Evolutionary conservation across 2,797 vertebrate species (phyloP).

Genomic region (Argyrosomus regius): DNA sequence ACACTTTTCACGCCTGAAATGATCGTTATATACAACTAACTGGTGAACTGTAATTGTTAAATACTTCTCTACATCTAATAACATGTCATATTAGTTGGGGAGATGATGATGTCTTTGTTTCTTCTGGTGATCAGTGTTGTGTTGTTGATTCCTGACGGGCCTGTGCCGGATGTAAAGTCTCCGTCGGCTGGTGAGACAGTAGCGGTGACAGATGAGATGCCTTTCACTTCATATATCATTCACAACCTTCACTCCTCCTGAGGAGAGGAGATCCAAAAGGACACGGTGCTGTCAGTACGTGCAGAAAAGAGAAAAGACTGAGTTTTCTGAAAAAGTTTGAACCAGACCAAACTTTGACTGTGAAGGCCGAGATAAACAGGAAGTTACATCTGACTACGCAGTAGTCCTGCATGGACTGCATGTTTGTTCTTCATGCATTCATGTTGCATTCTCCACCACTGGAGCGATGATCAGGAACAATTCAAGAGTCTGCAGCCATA

Average conservation of each 20-base stretch:
- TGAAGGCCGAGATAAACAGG: background rate
- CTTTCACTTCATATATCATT: constrained; percentile 33
- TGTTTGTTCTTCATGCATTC: background rate
- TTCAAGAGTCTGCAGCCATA: too few relatives aligned
- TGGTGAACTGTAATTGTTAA: background rate
- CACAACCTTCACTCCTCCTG: background rate
- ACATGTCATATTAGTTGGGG: background rate
- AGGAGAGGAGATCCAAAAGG: background rate
- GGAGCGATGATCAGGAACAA: too few relatives aligned
- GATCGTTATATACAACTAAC: background rate
- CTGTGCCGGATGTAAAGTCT: background rate
- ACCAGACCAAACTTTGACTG: background rate
- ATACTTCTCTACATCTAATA: background rate
- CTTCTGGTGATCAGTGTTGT: background rate
- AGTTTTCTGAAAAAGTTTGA: background rate
- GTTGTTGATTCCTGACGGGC: background rate
- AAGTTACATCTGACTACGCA: background rate
- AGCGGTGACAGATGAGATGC: constrained; percentile 21
- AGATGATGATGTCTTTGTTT: background rate
- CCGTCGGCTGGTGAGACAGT: background rate
- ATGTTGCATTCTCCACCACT: background rate
- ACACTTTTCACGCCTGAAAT: background rate
- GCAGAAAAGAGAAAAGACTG: background rate
- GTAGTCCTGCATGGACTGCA: background rate
- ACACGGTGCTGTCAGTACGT: background rate